Evolutionary conservation across 2,113 vertebrate genomes (phyloP), one percentile per base, ranked within the genome.

Genomic region (Labeo catla): DNA sequence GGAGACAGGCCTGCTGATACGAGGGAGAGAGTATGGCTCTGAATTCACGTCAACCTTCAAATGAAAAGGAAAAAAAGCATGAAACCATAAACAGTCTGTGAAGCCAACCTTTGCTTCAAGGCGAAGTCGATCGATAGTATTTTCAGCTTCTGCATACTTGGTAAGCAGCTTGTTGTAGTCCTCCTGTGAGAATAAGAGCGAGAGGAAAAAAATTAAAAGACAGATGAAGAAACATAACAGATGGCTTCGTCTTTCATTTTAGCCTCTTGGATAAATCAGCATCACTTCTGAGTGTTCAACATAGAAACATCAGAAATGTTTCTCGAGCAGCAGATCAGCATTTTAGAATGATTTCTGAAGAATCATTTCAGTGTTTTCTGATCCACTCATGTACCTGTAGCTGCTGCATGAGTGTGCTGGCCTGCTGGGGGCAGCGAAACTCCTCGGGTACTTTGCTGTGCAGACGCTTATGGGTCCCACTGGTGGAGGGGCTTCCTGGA

Each of bases 101-200:
- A 54, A 93, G 87, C 87, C 65, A 89, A 99, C 98, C 97, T 97
- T 98, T 83, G 96, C 97, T 9, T 95, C 94, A 28, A 99, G 93
- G 74, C 98, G 96, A 84, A 99, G 95, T 70, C 96, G 96, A 94
- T 99, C 98, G 6, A 99, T 99, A 86, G 98, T 99, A 92, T 98
- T 99, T 89, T 98, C 96, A 0, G 98, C 97, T 90, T 97, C 98
- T 0, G 98, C 98, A 0, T 97, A 96, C 92, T 98, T 98, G 76
- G 96, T 98, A 92, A 98, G 95, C 91, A 99, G 96, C 86, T 89
- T 96, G 93, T 94, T 95, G 90, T 99, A 96, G 87, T 98, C 96
- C 3, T 99, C 97, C 98, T 99, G 91, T 0, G 88, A 84, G 6
- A 28, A 72, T 49, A 6, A 52, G 11, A 21, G 23, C 73, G 45